A percentile compares a stretch with the other conserved stretches of the same genome.
phyloP scores from a whole-genome alignment of 2,113 vertebrate species.

The Entelurus aequoreus region DNA sequence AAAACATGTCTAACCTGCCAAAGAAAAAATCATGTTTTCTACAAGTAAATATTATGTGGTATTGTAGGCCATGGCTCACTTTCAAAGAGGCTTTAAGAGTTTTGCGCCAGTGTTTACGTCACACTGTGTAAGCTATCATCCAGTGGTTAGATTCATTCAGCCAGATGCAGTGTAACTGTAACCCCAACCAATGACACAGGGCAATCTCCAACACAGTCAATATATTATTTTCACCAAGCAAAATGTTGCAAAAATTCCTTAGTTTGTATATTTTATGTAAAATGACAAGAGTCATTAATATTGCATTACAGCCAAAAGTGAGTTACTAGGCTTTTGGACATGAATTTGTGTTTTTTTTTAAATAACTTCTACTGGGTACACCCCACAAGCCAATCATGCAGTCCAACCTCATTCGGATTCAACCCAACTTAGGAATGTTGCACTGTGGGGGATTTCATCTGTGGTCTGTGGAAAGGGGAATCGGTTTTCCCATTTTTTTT shows the following conservation, averaged over 20 bases:
- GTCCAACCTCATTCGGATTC: slow-evolving; percentile 29
- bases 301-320: slow-evolving; percentile 26
- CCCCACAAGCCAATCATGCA: slow-evolving; percentile 29
- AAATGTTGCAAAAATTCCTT: slow-evolving; percentile 12
- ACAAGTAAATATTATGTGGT: slow-evolving; percentile 40
- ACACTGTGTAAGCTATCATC: slow-evolving; percentile 40
- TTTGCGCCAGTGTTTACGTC: slow-evolving; percentile 41
- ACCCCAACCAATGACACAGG: slow-evolving; percentile 30
- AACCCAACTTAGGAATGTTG: slow-evolving; percentile 4
- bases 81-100: slow-evolving; percentile 38
- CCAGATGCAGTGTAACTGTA: slow-evolving; percentile 29
- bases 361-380: slow-evolving; percentile 38
- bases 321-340: slow-evolving; percentile 38
- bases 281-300: slow-evolving; percentile 18
- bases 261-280: slow-evolving; percentile 5
- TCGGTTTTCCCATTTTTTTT: slow-evolving; percentile 27
- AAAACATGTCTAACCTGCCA: slow-evolving; percentile 26
- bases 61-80: slow-evolving; percentile 14
- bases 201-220: slow-evolving; percentile 5
- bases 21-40: slow-evolving; percentile 25
- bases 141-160: slow-evolving; percentile 30
- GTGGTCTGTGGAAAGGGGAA: slow-evolving; percentile 8
- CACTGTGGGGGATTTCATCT: slow-evolving; percentile 24
- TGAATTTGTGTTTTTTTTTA: slow-evolving; percentile 33
- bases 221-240: slow-evolving; percentile 18